These are phyloP conservation scores for Trissoscelio sp. DNA, from an alignment of 2,888 invertebrate genomes.

Conservation along the genomic window DNA sequence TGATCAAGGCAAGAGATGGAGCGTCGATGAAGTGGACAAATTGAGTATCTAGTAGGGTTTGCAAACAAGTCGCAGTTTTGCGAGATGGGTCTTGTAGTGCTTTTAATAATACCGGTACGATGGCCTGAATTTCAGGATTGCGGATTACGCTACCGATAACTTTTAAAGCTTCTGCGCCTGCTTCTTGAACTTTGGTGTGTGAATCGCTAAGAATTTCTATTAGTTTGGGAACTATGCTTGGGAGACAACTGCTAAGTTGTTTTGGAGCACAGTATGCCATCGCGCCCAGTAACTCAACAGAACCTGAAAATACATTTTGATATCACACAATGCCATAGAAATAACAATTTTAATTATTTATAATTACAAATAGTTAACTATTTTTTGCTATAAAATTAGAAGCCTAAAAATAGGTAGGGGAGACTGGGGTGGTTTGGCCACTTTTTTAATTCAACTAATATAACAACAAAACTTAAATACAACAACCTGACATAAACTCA, in stretches of 20 bases:
- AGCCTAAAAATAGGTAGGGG: no score
- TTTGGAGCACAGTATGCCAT: constrained; percentile 99
- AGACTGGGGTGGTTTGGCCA: no score
- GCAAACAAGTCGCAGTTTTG: constrained; percentile 96
- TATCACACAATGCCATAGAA: no score
- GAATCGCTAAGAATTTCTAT: constrained; percentile 99
- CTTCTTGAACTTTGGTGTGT: constrained; percentile 97
- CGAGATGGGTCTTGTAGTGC: constrained; percentile 98
- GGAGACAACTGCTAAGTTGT: constrained; percentile 98
- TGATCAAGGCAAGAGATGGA: constrained; percentile 98
- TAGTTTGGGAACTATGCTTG: constrained; percentile 98
- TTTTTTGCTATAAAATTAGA: no score
- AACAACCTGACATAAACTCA: constrained; percentile 76
- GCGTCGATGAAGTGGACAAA: constrained; percentile 99
- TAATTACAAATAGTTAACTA: no score
- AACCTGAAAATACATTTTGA: no score
- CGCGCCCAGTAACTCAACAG: constrained; percentile 97
- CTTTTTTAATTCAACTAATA: no score
- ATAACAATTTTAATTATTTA: no score
- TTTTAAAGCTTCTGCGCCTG: constrained; percentile 97
- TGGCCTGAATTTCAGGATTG: constrained; percentile 99
- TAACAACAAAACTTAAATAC: no score
- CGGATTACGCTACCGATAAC: constrained; percentile 99
- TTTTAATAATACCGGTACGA: constrained; percentile 93
- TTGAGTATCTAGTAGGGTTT: constrained; percentile 96